A percentile compares a stretch with the other conserved stretches of the same genome.
phyloP scores from a whole-genome alignment of 2,888 invertebrate genomes.

The Scaptodrosophila latifasciaeformis region DNA sequence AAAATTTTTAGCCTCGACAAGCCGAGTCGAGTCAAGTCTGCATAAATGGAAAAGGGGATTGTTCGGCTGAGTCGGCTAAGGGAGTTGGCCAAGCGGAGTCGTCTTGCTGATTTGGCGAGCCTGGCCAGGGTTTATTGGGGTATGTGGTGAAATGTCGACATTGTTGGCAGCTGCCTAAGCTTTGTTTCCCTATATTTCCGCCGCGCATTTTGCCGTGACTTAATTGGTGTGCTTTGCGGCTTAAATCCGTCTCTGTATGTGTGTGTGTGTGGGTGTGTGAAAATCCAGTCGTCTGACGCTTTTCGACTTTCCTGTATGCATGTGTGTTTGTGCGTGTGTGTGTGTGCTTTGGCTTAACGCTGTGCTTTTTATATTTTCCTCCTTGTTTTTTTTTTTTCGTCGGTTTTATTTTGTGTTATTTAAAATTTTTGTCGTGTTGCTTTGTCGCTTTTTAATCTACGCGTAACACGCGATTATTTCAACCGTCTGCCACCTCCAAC shows the following conservation, averaged over 20 bases:
- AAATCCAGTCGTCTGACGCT: constrained; percentile 59
- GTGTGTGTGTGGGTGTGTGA: constrained; percentile 24
- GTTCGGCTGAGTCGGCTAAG: background rate
- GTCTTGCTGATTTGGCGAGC: no score
- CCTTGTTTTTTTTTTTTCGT: constrained; percentile 11
- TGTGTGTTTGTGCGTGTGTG: background rate
- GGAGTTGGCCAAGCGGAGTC: no score
- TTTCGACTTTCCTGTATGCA: constrained; percentile 51
- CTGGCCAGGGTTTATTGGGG: no score
- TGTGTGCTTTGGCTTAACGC: background rate
- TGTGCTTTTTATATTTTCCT: constrained; percentile 25
- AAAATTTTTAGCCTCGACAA: constrained; percentile 43
- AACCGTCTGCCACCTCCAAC: background rate
- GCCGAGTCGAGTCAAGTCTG: constrained; percentile 8
- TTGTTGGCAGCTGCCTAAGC: constrained; percentile 24
- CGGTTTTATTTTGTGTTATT: constrained; percentile 27
- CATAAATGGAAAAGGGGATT: background rate
- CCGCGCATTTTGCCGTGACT: constrained; percentile 60
- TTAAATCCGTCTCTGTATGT: constrained; percentile 3
- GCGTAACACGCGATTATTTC: constrained; percentile 55
- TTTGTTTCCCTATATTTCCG: constrained; percentile 57
- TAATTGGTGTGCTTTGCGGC: constrained; percentile 45
- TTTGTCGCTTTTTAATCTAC: constrained; percentile 62
- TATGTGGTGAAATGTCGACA: no score
- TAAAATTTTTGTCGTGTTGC: constrained; percentile 60